Conservation (phyloP, 2,888 invertebrate genomes). For the Sinopyrophorus schimmeli region DNA sequence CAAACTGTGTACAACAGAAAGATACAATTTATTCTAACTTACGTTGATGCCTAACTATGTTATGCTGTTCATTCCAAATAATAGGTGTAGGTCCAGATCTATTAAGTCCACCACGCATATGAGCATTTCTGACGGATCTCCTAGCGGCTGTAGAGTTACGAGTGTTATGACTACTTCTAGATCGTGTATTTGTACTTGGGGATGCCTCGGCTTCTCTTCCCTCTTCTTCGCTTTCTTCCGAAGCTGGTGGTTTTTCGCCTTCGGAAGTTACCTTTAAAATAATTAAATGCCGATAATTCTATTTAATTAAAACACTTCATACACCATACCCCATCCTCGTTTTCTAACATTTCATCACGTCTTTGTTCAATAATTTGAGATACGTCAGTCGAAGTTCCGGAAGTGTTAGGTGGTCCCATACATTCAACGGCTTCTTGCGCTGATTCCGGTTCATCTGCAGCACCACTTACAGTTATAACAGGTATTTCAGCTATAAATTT, state of each 20-base stretch:
- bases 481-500: slow-evolving; percentile 47
- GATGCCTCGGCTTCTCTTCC: slow-evolving; percentile 82
- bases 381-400: slow-evolving; percentile 50
- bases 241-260: slow-evolving; percentile 62
- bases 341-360: slow-evolving; percentile 48
- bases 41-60: slow-evolving; percentile 26
- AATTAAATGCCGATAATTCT: neutral
- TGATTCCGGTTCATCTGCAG: slow-evolving; percentile 55
- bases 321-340: slow-evolving; percentile 50
- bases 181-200: slow-evolving; percentile 63
- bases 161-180: slow-evolving; percentile 41
- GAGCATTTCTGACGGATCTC: slow-evolving; percentile 40
- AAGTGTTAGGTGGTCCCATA: slow-evolving; percentile 51
- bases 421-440: slow-evolving; percentile 53
- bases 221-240: slow-evolving; percentile 64
- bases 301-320: neutral
- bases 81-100: slow-evolving; percentile 64
- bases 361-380: slow-evolving; percentile 43
- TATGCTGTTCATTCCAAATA: slow-evolving; percentile 58
- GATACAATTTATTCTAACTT: neutral
- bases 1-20: neutral
- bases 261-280: slow-evolving; percentile 60
- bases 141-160: slow-evolving; percentile 37
- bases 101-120: slow-evolving; percentile 46
- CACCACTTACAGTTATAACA: slow-evolving; percentile 48